Conservation (phyloP, 2,888 invertebrate species). For the Papilio protenor region DNA sequence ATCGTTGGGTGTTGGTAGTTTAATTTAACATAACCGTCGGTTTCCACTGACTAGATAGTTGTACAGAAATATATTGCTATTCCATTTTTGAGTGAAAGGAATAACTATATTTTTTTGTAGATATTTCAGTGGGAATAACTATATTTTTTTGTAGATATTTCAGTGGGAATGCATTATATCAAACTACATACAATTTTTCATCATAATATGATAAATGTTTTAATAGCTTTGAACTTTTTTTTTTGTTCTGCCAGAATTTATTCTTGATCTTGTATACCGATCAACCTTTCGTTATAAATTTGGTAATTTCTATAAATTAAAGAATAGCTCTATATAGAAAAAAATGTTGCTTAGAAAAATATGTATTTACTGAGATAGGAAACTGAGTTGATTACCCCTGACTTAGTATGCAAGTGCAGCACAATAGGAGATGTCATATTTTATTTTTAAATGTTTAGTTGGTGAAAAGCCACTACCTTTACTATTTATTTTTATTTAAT, state of each 20-base stretch:
- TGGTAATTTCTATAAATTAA: neutral
- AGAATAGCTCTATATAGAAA: neutral
- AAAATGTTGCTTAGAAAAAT: neutral
- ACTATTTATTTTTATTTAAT: neutral
- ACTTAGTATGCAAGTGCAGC: neutral
- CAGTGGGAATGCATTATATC: neutral
- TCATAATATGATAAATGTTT: neutral
- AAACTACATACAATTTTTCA: conserved; percentile 12
- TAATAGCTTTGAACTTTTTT: neutral
- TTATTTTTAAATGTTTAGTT: neutral
- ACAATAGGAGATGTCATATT: neutral
- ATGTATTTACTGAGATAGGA: neutral
- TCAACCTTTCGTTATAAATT: neutral
- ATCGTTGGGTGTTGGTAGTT: conserved; percentile 52
- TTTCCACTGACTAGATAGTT: neutral
- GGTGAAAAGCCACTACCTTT: neutral
- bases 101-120: neutral
- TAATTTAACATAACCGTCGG: conserved; percentile 19
- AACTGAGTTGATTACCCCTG: neutral
- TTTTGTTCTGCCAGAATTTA: neutral
- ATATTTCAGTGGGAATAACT: neutral
- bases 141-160: neutral
- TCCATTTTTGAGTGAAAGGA: neutral
- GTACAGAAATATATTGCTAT: conserved; percentile 2
- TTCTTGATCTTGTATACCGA: neutral